A percentile compares a stretch with the other conserved stretches of the same genome.
phyloP scores from a whole-genome alignment of 2,888 invertebrate genomes.

The Palloptera scutellata region DNA sequence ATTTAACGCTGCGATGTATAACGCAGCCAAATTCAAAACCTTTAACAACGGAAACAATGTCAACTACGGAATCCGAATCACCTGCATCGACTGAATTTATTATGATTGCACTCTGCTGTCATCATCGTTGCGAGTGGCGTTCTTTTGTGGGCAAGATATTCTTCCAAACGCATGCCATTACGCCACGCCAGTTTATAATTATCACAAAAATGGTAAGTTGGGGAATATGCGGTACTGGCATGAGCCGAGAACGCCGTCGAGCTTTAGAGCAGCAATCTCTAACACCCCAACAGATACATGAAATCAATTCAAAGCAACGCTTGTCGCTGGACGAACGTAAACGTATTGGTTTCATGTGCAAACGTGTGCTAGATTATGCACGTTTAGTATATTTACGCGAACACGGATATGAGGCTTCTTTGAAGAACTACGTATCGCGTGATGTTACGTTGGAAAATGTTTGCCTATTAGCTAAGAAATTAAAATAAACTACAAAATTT shows the following conservation, averaged over 20 bases:
- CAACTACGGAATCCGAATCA: slow-evolving; percentile 69
- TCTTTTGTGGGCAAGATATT: slow-evolving; percentile 75
- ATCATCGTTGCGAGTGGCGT: slow-evolving; percentile 81
- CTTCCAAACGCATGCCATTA: slow-evolving; percentile 68
- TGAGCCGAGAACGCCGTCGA: slow-evolving; percentile 66
- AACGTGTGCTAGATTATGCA: slow-evolving; percentile 80
- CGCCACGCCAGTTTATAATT: slow-evolving; percentile 73
- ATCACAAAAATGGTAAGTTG: slow-evolving; percentile 86
- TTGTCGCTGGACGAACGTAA: slow-evolving; percentile 67
- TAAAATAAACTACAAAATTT: slow-evolving; percentile 13
- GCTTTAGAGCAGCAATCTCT: slow-evolving; percentile 46
- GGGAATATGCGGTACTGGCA: slow-evolving; percentile 84
- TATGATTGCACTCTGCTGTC: slow-evolving; percentile 88
- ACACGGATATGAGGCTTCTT: slow-evolving; percentile 69
- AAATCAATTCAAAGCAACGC: slow-evolving; percentile 42
- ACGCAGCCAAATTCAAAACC: slow-evolving; percentile 32
- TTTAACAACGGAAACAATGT: slow-evolving; percentile 67
- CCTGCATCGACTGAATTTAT: slow-evolving; percentile 66
- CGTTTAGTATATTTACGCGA: slow-evolving; percentile 71
- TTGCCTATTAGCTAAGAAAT: slow-evolving; percentile 70
- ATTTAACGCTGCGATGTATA: slow-evolving; percentile 78
- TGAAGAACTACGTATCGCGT: slow-evolving; percentile 73
- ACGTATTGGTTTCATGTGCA: slow-evolving; percentile 76
- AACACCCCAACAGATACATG: slow-evolving; percentile 14
- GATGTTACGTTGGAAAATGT: slow-evolving; percentile 80